phyloP scores from a whole-genome alignment of 2,113 vertebrate genomes.

The Brachyistius frenatus region DNA sequence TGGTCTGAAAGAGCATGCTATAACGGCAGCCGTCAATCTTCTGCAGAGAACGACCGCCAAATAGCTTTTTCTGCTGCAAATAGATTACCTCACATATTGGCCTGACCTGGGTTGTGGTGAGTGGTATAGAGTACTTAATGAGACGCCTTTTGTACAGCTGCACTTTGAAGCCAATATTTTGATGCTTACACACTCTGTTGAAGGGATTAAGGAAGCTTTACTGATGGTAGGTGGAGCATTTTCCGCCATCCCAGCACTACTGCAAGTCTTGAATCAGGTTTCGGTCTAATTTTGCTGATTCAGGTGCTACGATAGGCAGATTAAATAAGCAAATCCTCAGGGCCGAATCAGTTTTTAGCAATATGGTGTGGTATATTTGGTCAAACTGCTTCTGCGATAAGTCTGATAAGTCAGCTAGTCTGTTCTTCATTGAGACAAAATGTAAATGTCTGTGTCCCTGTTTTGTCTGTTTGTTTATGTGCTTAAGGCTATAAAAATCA shows the following conservation, averaged over 20 bases:
- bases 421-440: constrained; percentile 37
- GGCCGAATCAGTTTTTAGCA: constrained; percentile 56
- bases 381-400: constrained; percentile 17
- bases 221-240: constrained; percentile 46
- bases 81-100: constrained; percentile 34
- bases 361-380: constrained; percentile 44
- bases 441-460: constrained; percentile 39
- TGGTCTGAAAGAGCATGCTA: constrained; percentile 45
- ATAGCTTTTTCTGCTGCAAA: constrained; percentile 52
- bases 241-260: constrained; percentile 60
- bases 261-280: constrained; percentile 70
- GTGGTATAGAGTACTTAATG: constrained; percentile 40
- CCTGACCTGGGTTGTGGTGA: constrained; percentile 31
- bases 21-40: constrained; percentile 35
- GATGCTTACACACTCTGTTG: constrained; percentile 43
- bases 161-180: constrained; percentile 50
- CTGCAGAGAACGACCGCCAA: constrained; percentile 21
- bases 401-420: constrained; percentile 42
- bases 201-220: constrained; percentile 56
- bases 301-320: constrained; percentile 57
- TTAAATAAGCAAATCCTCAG: constrained; percentile 60
- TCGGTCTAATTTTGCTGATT: constrained; percentile 69
- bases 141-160: constrained; percentile 38
- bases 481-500: constrained; percentile 18
- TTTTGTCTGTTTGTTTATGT: constrained; percentile 53